Evolutionary conservation across 2,797 vertebrate species (phyloP).

Genomic region (Argya squamiceps): DNA sequence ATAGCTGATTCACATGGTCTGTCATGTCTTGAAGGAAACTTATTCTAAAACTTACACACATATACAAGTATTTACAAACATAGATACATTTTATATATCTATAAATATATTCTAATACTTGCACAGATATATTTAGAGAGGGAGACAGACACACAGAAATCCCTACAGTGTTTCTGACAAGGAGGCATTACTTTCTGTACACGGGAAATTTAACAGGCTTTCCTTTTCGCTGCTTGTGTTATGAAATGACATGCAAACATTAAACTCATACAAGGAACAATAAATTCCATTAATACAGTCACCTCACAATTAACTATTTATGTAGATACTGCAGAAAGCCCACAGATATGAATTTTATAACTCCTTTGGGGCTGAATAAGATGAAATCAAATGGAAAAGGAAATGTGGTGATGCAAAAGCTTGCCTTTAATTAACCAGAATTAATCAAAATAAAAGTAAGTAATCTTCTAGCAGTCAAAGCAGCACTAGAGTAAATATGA

Average conservation of each 20-base stretch:
- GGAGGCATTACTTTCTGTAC: not conserved
- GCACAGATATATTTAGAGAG: not conserved
- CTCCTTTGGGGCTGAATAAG: not conserved
- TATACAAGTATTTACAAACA: not conserved
- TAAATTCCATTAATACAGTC: not conserved
- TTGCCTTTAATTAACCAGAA: not conserved
- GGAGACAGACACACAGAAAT: not conserved
- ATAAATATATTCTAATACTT: not conserved
- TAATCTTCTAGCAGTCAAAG: not conserved
- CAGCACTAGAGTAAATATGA: not conserved
- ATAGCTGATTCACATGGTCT: not conserved
- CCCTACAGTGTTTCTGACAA: not conserved
- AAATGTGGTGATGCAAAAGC: not conserved
- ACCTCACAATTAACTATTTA: slow-evolving; percentile 31
- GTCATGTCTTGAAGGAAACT: not conserved
- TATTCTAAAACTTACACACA: not conserved
- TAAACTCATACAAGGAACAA: not conserved
- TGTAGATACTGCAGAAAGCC: not conserved
- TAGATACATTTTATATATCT: not conserved
- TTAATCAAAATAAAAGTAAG: slow-evolving; percentile 1
- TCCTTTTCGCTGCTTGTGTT: not conserved
- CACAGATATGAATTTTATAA: not conserved
- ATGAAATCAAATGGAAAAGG: slow-evolving; percentile 37
- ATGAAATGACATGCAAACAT: not conserved
- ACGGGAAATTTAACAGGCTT: not conserved